Base-by-base conservation (phyloP, 2,113 vertebrate species). In the Sula dactylatra region DNA sequence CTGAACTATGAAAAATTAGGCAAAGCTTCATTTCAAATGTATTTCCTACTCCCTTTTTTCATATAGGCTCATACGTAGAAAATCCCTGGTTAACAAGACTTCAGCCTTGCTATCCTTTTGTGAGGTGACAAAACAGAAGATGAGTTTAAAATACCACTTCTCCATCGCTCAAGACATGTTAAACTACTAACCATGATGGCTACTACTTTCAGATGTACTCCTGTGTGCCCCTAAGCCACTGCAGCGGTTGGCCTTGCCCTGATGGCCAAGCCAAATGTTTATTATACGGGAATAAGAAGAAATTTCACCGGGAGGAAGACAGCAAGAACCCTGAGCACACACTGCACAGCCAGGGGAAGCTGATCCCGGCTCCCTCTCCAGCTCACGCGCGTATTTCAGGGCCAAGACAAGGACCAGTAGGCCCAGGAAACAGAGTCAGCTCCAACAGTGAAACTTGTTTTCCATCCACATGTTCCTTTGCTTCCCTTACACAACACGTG, bases 381-480 rank as follows among this genome's bases (percentile, higher is more conserved):
- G 32, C 42, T 49, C 58, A 40, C 4, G 2, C 26, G 4, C 3
- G 8, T 32, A 25, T 7, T 50, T 21, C 40, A 32, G 34, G 7
- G 19, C 26, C 15, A 42, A 17, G 26, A 36, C 25, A 52, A 55
- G 21, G 15, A 21, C 16, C 7, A 44, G 14, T 0, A 67, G 14
- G 15, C n/a, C 22, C 40, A 24, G 15, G 13, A 71, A 82, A 85
- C 0, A 3, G 13, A 0, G 6, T 21, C 54, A 56, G 31, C 36
- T 49, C 27, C 2, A 8, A 49, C 1, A 65, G 8, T 0, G 8
- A 61, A 47, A 22, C 21, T 26, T 6, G 16, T 58, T 70, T 49
- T 32, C 9, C 1, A 5, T 6, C 13, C 8, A 5, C 6, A 0
- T 0, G 2, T n/a, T 66, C 19, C 24, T 15, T 45, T 16, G 13